Evolutionary conservation across 2,888 invertebrate species (phyloP).

Genomic region (Hirtodrosophila duncani): DNA sequence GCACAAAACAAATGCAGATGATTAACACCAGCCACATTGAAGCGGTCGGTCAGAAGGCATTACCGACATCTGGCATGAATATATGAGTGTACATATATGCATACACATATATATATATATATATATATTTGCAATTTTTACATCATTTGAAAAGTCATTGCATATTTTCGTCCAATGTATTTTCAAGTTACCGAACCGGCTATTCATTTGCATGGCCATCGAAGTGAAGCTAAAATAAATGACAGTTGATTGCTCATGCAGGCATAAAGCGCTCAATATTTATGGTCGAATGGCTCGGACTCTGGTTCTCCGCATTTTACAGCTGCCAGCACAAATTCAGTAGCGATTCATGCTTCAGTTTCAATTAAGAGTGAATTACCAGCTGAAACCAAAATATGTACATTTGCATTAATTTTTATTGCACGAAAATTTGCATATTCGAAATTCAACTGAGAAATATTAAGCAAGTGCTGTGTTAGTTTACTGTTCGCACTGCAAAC

Average conservation of each 20-base stretch:
- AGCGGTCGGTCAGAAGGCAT: too few species aligned
- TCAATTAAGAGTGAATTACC: slow-evolving; percentile 15
- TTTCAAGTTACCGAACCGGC: too few species aligned
- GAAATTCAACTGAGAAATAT: slow-evolving; percentile 16
- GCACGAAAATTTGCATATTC: background rate
- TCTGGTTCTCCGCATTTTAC: too few species aligned
- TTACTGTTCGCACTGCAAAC: too few species aligned
- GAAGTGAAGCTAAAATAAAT: slow-evolving; percentile 22
- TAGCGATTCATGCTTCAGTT: slow-evolving; percentile 4
- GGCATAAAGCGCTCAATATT: slow-evolving; percentile 17
- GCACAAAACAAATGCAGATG: slow-evolving; percentile 40
- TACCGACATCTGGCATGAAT: background rate
- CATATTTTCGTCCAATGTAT: too few species aligned
- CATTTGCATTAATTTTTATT: background rate
- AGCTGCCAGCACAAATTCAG: slow-evolving; percentile 1
- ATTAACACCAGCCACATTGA: slow-evolving; percentile 36
- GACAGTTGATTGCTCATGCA: slow-evolving; percentile 21
- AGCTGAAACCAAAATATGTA: background rate
- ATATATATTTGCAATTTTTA: too few species aligned
- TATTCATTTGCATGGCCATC: too few species aligned
- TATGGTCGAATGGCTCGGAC: too few species aligned
- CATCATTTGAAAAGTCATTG: too few species aligned
- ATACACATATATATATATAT: too few species aligned
- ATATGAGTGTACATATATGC: too few species aligned
- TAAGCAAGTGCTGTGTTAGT: too few species aligned